Base-by-base conservation (phyloP, 1,140 invertebrate genomes). In the Penaeus chinensis region DNA sequence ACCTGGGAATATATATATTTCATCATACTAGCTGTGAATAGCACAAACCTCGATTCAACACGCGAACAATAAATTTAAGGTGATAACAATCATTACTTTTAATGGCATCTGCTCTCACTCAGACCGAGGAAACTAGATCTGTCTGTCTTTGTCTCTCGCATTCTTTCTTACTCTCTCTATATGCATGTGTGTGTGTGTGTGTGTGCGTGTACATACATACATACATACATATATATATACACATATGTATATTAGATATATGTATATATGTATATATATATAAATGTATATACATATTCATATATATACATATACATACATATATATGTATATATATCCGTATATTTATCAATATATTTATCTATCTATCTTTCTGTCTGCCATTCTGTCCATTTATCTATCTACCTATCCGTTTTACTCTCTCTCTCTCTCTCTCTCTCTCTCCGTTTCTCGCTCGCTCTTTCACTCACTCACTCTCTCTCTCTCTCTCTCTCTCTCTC, bases 271-370 rank as follows among this genome's bases (percentile, higher is more conserved):
- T 37, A 71, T 37, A 71, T 71, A 71, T 16, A 71, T 16, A 71
- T 37, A 71, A 11, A 71, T 37, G 1, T 24, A 71, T 16, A 71
- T 37, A 71, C 3, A 71, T 37, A 71, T 37, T 19, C 3, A 71
- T n/a, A 71, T n/a, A 71, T n/a, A 71, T 71, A 71, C 24, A 71
- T 71, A 71, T 71, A 71, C 24, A n/a, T 71, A 71, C 24, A 71
- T 71, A 71, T 71, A 27, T 74, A 74, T 74, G 27, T 27, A 8
- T 74, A 74, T 37, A n/a, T 74, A 74, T 74, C 4, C 24, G 4
- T 10, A 27, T 74, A 74, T 74, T 7, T 74, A 71, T 18, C 16
- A 1, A 71, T 18, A 71, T 71, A n/a, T 24, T 2, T 69, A n/a
- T 22, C 2, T 69, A 69, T 69, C 11, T 27, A n/a, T 69, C 63